Base-by-base conservation (phyloP, 1,140 invertebrate genomes). In the Mercenaria mercenaria region DNA sequence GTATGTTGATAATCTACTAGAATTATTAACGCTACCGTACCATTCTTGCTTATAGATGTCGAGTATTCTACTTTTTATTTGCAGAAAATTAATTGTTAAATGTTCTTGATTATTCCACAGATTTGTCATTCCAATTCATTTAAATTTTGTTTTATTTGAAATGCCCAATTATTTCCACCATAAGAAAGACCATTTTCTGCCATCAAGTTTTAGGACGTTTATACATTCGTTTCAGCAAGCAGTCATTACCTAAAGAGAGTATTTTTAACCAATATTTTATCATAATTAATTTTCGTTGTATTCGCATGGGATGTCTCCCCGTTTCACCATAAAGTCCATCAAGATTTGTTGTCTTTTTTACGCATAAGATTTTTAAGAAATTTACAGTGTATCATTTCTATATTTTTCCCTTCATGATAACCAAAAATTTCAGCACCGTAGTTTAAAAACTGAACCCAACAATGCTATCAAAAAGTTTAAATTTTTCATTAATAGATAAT, bases 301-400 rank as follows among this genome's bases (percentile, higher is more conserved):
- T 47, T n/a, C 23, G 13, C 34, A 43, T 43, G 20, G 39, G 74
- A 11, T 80, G 37, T 50, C 43, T 34, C n/a, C 77, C 77, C n/a
- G 52, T n/a, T 80, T 69, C 67, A 37, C 82, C 64, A 37, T 85
- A 72, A 43, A 85, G 34, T 32, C 41, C 82, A 85, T 85, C 43
- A 29, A 72, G 43, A 26, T 67, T 64, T 41, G 56, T 83, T 41
- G 4, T 20, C 32, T 81, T 56, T 59, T 59, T 81, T 26, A 81
- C 79, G 15, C 23, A 26, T 59, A 59, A 34, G 23, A 52, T 26
- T 81, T 81, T 81, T 52, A 13, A 52, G 23, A 81, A 52, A 81
- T 59, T 39, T 77, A 26, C n/a, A 26, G n/a, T 77, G 74, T 23
- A 77, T 32, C 1, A 77, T 37, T 23, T 43, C 74, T 77, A 77